A percentile compares a stretch with the other conserved stretches of the same genome.
phyloP scores from a whole-genome alignment of 2,113 vertebrate species.

The Electrona antarctica region DNA sequence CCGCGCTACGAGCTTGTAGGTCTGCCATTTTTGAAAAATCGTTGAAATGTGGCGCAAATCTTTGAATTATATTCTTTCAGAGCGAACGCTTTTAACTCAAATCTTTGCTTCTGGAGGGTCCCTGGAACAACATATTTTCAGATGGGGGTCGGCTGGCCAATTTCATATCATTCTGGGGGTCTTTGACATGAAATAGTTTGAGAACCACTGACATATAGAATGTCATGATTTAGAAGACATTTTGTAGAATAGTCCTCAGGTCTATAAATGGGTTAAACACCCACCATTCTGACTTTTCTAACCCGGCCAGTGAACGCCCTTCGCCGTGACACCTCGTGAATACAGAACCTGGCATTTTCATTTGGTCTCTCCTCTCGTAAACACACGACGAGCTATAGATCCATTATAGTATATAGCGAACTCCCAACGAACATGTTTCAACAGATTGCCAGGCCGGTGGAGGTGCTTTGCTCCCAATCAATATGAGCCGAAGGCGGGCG shows the following conservation, averaged over 20 bases:
- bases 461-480: conserved; percentile 6
- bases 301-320: conserved; percentile 1
- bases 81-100: no score
- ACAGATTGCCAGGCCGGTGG: background rate
- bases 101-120: no score
- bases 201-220: no score
- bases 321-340: background rate
- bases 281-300: conserved; percentile 6
- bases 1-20: no score
- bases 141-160: no score
- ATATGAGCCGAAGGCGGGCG: background rate
- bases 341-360: background rate
- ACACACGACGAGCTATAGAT: background rate
- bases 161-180: no score
- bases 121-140: no score
- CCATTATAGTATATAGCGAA: background rate
- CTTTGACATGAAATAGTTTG: no score
- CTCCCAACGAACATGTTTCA: conserved; percentile 5
- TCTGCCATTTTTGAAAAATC: no score
- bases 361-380: background rate
- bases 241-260: background rate
- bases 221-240: no score
- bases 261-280: background rate
- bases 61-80: no score
- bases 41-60: no score